Conservation (phyloP, 2,888 invertebrate species). For the Pammene aurita region DNA sequence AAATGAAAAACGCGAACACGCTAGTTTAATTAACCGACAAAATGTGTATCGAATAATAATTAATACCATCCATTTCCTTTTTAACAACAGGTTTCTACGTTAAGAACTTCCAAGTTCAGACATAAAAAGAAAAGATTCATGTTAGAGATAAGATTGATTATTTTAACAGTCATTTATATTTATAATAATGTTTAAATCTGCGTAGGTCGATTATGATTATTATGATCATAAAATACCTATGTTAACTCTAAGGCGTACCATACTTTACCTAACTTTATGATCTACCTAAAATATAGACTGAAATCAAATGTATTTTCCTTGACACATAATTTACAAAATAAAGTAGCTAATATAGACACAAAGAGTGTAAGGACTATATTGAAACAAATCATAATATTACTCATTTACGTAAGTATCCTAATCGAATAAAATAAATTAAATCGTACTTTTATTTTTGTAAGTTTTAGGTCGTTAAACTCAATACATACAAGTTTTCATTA, state of each 20-base stretch:
- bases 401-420: too few relatives aligned
- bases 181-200: not conserved
- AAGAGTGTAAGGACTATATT: too few relatives aligned
- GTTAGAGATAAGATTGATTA: slow-evolving; percentile 28
- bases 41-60: slow-evolving; percentile 19
- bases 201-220: not conserved
- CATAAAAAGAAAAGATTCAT: slow-evolving; percentile 26
- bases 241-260: not conserved
- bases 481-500: not conserved
- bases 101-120: slow-evolving; percentile 15
- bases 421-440: too few relatives aligned
- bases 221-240: not conserved
- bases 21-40: slow-evolving; percentile 25
- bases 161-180: slow-evolving; percentile 3
- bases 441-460: too few relatives aligned
- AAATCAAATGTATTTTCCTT: too few relatives aligned
- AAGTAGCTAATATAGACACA: too few relatives aligned
- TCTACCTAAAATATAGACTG: too few relatives aligned
- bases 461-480: too few relatives aligned
- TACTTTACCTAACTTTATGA: too few relatives aligned
- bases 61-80: slow-evolving; percentile 33
- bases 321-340: too few relatives aligned
- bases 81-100: slow-evolving; percentile 23
- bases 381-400: too few relatives aligned
- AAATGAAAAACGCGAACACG: slow-evolving; percentile 3